Conservation (phyloP, 2,888 invertebrate species). For the Alitta virens region DNA sequence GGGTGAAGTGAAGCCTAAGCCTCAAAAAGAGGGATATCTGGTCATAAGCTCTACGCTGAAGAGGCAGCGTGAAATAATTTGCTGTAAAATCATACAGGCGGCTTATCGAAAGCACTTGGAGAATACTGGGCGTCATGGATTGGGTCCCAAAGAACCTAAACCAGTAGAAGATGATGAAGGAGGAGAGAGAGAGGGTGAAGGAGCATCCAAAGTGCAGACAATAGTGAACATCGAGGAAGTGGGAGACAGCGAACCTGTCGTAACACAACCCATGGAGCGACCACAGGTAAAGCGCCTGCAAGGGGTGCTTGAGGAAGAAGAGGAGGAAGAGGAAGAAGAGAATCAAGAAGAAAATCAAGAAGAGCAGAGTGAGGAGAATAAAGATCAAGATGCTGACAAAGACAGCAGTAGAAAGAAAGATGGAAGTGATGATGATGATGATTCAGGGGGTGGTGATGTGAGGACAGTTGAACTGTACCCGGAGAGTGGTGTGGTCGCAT, state of each 20-base stretch:
- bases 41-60: slow-evolving; percentile 91
- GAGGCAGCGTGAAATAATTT: slow-evolving; percentile 95
- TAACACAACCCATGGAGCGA: too few species aligned
- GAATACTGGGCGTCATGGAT: not conserved
- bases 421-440: not conserved
- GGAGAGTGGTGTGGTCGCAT: slow-evolving; percentile 20
- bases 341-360: slow-evolving; percentile 2
- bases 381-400: not conserved
- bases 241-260: not conserved
- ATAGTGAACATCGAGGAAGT: slow-evolving; percentile 14
- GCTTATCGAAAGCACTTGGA: slow-evolving; percentile 17
- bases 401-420: not conserved
- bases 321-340: slow-evolving; percentile 14
- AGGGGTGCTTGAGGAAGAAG: slow-evolving; percentile 2
- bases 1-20: slow-evolving; percentile 29
- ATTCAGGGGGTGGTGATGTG: slow-evolving; percentile 2
- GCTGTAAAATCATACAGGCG: slow-evolving; percentile 91
- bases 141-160: not conserved
- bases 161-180: not conserved
- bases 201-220: slow-evolving; percentile 4
- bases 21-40: slow-evolving; percentile 84
- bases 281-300: too few species aligned
- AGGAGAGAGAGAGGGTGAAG: not conserved
- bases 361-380: slow-evolving; percentile 8
- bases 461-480: slow-evolving; percentile 20